phyloP scores from a whole-genome alignment of 2,113 vertebrate genomes.

The Montifringilla adamsi region DNA sequence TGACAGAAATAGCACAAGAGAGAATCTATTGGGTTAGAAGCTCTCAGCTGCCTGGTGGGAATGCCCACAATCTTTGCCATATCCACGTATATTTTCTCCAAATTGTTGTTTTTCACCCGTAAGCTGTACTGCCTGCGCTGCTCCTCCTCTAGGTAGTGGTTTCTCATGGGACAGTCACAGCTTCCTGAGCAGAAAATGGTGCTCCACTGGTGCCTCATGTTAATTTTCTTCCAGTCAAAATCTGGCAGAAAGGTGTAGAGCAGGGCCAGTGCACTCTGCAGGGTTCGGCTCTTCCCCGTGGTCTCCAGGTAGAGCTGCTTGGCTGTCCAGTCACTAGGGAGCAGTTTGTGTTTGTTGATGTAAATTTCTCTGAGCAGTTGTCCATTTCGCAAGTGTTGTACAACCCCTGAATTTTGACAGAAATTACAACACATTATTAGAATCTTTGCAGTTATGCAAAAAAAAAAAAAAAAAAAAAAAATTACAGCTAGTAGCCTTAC shows the following conservation, averaged over 20 bases:
- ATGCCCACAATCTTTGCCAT: slow-evolving; percentile 89
- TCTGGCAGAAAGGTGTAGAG: slow-evolving; percentile 87
- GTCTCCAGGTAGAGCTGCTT: slow-evolving; percentile 91
- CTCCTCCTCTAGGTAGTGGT: slow-evolving; percentile 89
- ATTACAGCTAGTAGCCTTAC: not conserved
- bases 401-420: slow-evolving; percentile 78
- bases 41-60: slow-evolving; percentile 84
- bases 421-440: not conserved
- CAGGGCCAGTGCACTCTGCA: slow-evolving; percentile 90
- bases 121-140: slow-evolving; percentile 90
- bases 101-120: slow-evolving; percentile 77
- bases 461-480: not conserved
- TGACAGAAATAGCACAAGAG: slow-evolving; percentile 94
- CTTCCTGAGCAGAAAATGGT: slow-evolving; percentile 88
- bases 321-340: slow-evolving; percentile 78
- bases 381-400: slow-evolving; percentile 91
- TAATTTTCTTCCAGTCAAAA: slow-evolving; percentile 89
- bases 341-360: slow-evolving; percentile 81
- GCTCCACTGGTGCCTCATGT: slow-evolving; percentile 88
- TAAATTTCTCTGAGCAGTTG: slow-evolving; percentile 86
- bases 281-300: slow-evolving; percentile 91
- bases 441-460: not conserved
- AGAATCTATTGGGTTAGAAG: slow-evolving; percentile 92
- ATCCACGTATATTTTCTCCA: slow-evolving; percentile 85
- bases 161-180: slow-evolving; percentile 90